Percentiles rank a stretch among this genome's conserved stretches.
These are phyloP conservation scores for Rhabdomys pumilio DNA, from an alignment of 2,797 vertebrate genomes.

Conservation along the genomic window DNA sequence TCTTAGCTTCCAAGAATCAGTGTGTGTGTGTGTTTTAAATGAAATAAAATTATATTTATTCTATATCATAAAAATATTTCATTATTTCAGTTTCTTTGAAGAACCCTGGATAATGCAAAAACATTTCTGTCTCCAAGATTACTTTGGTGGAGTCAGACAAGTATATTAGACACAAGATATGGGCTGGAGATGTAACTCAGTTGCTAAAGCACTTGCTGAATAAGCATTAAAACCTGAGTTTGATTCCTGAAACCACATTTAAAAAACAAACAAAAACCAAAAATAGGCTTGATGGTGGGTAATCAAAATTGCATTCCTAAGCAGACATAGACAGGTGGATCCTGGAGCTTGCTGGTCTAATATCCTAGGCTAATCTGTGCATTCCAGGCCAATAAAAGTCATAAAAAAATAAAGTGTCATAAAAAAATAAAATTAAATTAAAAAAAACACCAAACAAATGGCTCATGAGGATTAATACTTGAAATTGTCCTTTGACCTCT, in stretches of 20 bases:
- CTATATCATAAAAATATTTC: not conserved
- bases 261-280: not conserved
- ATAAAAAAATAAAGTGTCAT: not conserved
- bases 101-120: not conserved
- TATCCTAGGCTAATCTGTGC: too few species aligned
- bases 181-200: not conserved
- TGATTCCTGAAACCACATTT: not conserved
- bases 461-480: too few species aligned
- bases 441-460: not conserved
- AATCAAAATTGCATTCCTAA: not conserved
- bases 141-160: not conserved
- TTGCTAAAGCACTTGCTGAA: not conserved
- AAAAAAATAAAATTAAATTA: not conserved
- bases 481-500: not conserved
- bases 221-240: not conserved
- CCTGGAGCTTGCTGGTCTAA: not conserved
- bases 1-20: not conserved
- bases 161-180: not conserved
- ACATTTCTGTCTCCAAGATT: not conserved
- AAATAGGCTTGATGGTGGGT: too few species aligned
- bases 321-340: not conserved
- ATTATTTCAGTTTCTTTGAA: slow-evolving; percentile 5
- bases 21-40: not conserved
- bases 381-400: not conserved
- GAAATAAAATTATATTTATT: not conserved